Evolutionary conservation across 1,140 invertebrate genomes (phyloP).

Genomic region (Pinna nobilis): DNA sequence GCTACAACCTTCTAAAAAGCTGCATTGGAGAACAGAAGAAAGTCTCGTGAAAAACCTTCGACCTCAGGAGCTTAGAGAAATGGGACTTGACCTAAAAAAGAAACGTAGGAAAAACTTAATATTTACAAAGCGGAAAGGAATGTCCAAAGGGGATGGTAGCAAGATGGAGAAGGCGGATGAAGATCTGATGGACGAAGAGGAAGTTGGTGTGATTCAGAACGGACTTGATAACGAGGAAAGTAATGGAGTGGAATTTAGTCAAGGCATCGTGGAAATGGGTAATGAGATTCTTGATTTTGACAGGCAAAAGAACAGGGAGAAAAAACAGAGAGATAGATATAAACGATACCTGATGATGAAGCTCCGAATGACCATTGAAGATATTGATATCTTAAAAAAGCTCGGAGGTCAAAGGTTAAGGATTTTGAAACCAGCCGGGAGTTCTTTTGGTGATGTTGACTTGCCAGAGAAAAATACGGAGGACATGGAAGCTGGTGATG

Average conservation of each 20-base stretch:
- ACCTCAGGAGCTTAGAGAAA: conserved; percentile 56
- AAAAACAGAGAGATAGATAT: conserved; percentile 21
- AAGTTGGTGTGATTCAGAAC: neutral
- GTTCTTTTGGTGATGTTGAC: neutral
- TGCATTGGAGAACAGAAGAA: conserved; percentile 62
- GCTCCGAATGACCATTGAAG: conserved; percentile 27
- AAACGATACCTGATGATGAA: conserved; percentile 33
- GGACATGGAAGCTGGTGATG: neutral
- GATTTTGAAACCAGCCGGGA: neutral
- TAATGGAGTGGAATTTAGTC: conserved; percentile 2
- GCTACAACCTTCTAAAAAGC: conserved; percentile 48
- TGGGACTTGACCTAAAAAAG: conserved; percentile 59
- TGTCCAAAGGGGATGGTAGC: conserved; percentile 38
- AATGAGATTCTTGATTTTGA: conserved; percentile 6
- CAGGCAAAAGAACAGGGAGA: conserved; percentile 21
- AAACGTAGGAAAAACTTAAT: conserved; percentile 52
- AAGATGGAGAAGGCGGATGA: conserved; percentile 24
- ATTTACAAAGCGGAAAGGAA: conserved; percentile 41
- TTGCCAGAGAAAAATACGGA: neutral
- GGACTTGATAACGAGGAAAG: neutral
- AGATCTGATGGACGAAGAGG: neutral
- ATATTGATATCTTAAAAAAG: conserved; percentile 22
- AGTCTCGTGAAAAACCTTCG: conserved; percentile 52
- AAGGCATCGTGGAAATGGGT: conserved; percentile 1
- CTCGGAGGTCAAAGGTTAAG: conserved; percentile 29